Evolutionary conservation across 1,140 invertebrate species (phyloP).

Genomic region (Cyclargus thomasi): DNA sequence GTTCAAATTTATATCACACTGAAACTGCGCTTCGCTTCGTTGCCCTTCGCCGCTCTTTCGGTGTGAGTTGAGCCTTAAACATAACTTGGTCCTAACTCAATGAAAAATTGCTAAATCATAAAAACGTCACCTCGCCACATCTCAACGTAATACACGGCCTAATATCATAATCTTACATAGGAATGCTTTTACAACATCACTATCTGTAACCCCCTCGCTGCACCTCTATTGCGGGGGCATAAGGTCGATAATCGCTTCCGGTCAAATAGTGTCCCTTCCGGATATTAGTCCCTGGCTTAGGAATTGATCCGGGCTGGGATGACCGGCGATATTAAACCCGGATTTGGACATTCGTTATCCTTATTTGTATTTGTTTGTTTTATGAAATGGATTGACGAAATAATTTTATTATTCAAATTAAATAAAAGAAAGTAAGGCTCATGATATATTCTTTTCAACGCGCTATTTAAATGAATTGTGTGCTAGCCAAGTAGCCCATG

Average conservation of each 20-base stretch:
- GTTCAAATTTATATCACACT: not conserved
- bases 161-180: slow-evolving; percentile 71
- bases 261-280: slow-evolving; percentile 36
- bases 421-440: too few species aligned
- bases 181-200: slow-evolving; percentile 68
- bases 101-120: slow-evolving; percentile 36
- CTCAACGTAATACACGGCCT: slow-evolving; percentile 46
- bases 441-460: too few species aligned
- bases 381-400: too few species aligned
- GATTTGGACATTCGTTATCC: slow-evolving; percentile 63
- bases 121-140: slow-evolving; percentile 39
- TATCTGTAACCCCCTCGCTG: slow-evolving; percentile 23
- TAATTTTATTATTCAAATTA: too few species aligned
- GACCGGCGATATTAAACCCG: slow-evolving; percentile 66
- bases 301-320: slow-evolving; percentile 61
- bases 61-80: too few species aligned
- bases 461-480: too few species aligned
- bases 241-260: slow-evolving; percentile 27
- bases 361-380: slow-evolving; percentile 48
- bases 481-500: too few species aligned
- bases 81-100: too few species aligned
- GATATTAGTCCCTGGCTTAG: slow-evolving; percentile 66
- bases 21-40: too few species aligned
- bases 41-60: too few species aligned
- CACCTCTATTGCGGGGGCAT: slow-evolving; percentile 21